phyloP scores from a whole-genome alignment of 2,797 vertebrate genomes.

The Buphagus erythrorhynchus region DNA sequence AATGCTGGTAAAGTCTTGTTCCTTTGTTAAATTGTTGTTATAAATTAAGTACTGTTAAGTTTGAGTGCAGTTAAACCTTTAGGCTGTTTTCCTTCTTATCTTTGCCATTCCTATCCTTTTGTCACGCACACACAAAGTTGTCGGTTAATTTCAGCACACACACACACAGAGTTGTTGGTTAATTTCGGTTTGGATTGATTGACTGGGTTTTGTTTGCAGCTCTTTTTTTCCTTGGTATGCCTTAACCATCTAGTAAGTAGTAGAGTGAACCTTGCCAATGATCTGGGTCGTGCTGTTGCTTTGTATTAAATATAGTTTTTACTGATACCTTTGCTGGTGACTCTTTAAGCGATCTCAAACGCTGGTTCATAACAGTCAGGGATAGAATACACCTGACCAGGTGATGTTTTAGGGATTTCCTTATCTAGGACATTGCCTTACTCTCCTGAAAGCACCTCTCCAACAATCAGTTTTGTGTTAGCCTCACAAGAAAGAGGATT shows the following conservation, averaged over 20 bases:
- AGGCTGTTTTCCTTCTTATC: background rate
- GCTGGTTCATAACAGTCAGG: fast-evolving
- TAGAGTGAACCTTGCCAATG: background rate
- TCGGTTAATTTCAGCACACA: background rate
- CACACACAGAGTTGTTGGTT: fast-evolving
- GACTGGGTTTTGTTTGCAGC: background rate
- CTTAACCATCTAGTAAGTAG: background rate
- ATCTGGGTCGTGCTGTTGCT: fast-evolving
- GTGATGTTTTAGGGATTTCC: background rate
- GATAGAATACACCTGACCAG: background rate
- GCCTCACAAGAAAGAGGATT: background rate
- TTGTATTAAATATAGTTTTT: background rate
- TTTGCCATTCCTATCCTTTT: background rate
- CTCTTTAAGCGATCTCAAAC: background rate
- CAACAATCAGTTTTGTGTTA: background rate
- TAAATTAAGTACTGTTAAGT: background rate
- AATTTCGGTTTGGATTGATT: background rate
- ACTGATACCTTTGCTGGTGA: background rate
- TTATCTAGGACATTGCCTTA: background rate
- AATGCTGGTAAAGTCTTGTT: background rate
- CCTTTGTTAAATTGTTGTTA: background rate
- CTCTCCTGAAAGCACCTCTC: background rate
- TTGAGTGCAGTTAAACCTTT: background rate
- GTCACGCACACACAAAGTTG: background rate
- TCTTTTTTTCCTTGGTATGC: background rate